These are phyloP conservation scores for Argyresthia goedartella DNA, from an alignment of 2,888 invertebrate genomes.

Conservation along the genomic window DNA sequence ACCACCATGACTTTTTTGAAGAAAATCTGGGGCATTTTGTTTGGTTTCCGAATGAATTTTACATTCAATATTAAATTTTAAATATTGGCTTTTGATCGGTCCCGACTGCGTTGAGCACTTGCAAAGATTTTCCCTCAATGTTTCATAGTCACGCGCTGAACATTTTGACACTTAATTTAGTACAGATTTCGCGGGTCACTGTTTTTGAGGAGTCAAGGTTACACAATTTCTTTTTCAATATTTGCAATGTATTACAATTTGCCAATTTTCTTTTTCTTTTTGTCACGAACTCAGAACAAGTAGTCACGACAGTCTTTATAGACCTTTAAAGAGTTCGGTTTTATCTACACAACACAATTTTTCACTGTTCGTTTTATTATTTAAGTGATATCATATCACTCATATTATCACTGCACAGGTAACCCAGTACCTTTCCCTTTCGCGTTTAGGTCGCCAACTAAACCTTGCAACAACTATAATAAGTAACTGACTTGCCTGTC, in stretches of 20 bases:
- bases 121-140: no score
- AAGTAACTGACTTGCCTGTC: constrained; percentile 47
- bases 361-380: not conserved
- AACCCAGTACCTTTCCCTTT: constrained; percentile 41
- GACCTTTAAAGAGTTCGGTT: not conserved
- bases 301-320: not conserved
- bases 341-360: not conserved
- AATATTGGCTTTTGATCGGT: no score
- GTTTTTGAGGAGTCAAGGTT: no score
- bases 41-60: not conserved
- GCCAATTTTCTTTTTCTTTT: no score
- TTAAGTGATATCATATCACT: not conserved
- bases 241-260: no score
- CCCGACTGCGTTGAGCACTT: no score
- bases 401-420: not conserved
- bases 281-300: not conserved
- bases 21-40: constrained; percentile 60
- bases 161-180: no score
- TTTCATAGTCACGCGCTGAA: no score
- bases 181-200: no score
- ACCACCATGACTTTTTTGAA: constrained; percentile 68
- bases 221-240: no score
- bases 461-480: constrained; percentile 53
- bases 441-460: constrained; percentile 55
- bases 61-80: no score